These are phyloP conservation scores for Steinernema feltiae DNA, from an alignment of 1,140 invertebrate species.

Conservation along the genomic window DNA sequence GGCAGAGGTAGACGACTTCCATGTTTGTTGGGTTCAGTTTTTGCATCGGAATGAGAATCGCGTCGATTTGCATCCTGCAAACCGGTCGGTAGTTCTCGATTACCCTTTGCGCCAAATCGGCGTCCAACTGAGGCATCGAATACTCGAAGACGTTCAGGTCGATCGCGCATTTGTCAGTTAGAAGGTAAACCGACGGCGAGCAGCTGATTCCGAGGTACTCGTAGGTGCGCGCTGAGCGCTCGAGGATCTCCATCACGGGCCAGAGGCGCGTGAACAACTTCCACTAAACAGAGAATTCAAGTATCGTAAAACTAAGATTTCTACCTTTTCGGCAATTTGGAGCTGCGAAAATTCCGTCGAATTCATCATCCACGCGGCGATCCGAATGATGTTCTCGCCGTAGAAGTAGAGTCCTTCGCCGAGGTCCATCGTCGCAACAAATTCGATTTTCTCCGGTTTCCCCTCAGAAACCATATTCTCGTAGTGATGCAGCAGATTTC, in stretches of 20 bases:
- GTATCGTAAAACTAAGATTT: neutral
- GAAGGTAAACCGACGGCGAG: neutral
- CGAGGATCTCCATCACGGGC: neutral
- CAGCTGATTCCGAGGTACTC: neutral
- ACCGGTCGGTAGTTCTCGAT: neutral
- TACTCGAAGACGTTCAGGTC: neutral
- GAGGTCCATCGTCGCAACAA: neutral
- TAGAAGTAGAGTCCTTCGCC: neutral
- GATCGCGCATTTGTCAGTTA: neutral
- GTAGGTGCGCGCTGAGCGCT: neutral
- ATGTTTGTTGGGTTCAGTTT: neutral
- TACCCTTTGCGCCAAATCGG: neutral
- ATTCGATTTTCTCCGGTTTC: neutral
- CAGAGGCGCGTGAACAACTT: neutral
- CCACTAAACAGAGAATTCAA: neutral
- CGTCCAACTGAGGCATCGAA: neutral
- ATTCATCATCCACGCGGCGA: neutral
- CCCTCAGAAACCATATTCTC: neutral
- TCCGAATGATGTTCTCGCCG: neutral
- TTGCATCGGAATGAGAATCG: neutral
- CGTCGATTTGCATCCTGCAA: neutral
- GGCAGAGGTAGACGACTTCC: neutral
- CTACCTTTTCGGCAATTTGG: neutral
- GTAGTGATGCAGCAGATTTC: too few relatives aligned
- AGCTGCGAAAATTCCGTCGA: neutral